A percentile compares a stretch with the other conserved stretches of the same genome.
These are phyloP conservation scores for Pararge aegeria DNA, from an alignment of 1,140 invertebrate genomes.

Conservation along the genomic window DNA sequence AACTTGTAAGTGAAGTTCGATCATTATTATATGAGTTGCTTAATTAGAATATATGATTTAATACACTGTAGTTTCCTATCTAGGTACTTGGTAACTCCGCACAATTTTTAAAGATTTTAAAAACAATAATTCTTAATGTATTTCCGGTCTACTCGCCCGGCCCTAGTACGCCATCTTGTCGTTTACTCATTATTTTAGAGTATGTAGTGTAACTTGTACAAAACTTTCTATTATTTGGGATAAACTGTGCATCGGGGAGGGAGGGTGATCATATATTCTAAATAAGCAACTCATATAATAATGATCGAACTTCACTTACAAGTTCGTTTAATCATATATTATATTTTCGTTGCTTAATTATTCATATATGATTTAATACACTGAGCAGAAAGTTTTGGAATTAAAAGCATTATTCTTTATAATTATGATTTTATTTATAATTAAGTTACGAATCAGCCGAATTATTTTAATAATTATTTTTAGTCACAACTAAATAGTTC, in stretches of 20 bases:
- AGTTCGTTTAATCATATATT: constrained; percentile 34
- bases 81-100: too few relatives aligned
- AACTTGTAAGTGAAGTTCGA: too few relatives aligned
- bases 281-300: constrained; percentile 30
- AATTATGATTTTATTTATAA: not conserved
- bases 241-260: constrained; percentile 4
- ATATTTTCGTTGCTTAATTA: constrained; percentile 28
- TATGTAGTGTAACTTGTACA: not conserved
- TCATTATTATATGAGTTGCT: too few relatives aligned
- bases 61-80: too few relatives aligned
- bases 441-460: not conserved
- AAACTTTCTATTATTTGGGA: constrained; percentile 5
- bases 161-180: too few relatives aligned
- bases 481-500: too few relatives aligned
- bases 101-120: too few relatives aligned
- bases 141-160: too few relatives aligned
- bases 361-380: constrained; percentile 27
- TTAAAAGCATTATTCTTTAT: not conserved
- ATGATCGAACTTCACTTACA: constrained; percentile 31
- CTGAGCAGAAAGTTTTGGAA: constrained; percentile 21
- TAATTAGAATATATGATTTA: too few relatives aligned
- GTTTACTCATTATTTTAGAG: not conserved
- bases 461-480: not conserved
- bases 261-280: constrained; percentile 26
- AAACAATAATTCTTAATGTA: too few relatives aligned